Evolutionary conservation across 2,113 vertebrate genomes (phyloP), one percentile per base, ranked within the genome.

Genomic region (Cynopterus brachyotis): DNA sequence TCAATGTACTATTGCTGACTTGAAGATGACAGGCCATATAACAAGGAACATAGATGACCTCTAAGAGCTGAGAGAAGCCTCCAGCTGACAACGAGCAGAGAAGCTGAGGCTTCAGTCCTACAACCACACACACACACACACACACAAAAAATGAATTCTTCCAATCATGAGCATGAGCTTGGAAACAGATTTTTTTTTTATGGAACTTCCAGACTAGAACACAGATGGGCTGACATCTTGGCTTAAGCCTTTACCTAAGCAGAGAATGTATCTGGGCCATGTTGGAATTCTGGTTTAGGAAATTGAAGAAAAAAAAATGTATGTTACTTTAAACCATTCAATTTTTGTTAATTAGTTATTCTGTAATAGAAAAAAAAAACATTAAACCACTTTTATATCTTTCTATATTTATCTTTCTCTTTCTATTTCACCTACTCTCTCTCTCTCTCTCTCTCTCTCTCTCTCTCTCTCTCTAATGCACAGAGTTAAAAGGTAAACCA

Each of bases 41-140:
- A 45, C 26, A 35, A 55, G 15, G 89, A 64, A 50, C 4, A 0
- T 20, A 28, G 60, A 42, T 47, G 53, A 32, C 75, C 42, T 50
- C 7, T n/a, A 9, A n/a, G 30, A 57, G n/a, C 11, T 17, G 59
- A 76, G 15, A 62, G 24, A 20, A 4, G 15, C 9, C 70, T 64
- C 45, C 50, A 1, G 6, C 37, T 20, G 4, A 16, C 12, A 13
- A 16, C 35, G 19, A 11, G 24, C 8, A 15, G 30, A 50, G 47
- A 76, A 32, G 57, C 0, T 0, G 30, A 26, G 16, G 11, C 55
- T 37, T n/a, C 53, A 6, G 24, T 22, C 50, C 67, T 62, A 19
- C 26, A 28, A 1, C 20, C 2, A 8, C 12, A 9, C 2, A 50
- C 1, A 16, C 8, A 53, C 45, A 55, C n/a, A 13, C 9, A 9